Base-by-base conservation (phyloP, 2,888 invertebrate species). In the Entomobrya multifasciata region DNA sequence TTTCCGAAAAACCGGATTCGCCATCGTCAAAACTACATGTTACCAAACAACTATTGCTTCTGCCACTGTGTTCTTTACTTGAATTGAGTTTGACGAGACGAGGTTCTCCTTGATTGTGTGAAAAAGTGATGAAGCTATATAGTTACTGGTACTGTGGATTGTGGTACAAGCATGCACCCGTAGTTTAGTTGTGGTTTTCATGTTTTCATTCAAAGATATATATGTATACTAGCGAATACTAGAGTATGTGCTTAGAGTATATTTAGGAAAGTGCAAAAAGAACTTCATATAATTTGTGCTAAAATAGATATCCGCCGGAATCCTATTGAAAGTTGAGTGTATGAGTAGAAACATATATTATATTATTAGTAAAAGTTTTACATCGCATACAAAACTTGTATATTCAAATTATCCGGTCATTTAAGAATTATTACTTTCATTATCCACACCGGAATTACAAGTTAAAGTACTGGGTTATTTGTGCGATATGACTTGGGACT, bases 1-100 rank as follows among this genome's bases (percentile, higher is more conserved):
- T 72, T 81, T 72, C 60, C 52, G 5, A 70, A 70, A 47, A 76
- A 72, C 72, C 72, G 15, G 60, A 60, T 81, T 72, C 20, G 10
- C 22, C 30, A 30, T 60, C 47, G 27, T 27, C 81, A 57, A 57
- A n/a, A n/a, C n/a, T n/a, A n/a, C n/a, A n/a, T n/a, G n/a, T n/a
- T n/a, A n/a, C n/a, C n/a, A n/a, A n/a, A n/a, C n/a, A n/a, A n/a
- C n/a, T n/a, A n/a, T 41, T 22, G 41, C 15, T 22, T 4, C 22
- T 44, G 41, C n/a, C 30, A 57, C 57, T 44, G n/a, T 44, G 44
- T 15, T 41, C 13, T 67, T 20, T 44, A 44, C 15, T 22, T 44
- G n/a, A n/a, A n/a, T n/a, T n/a, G n/a, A n/a, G n/a, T n/a, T n/a
- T n/a, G n/a, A n/a, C n/a, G n/a, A n/a, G n/a, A n/a, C n/a, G n/a